phyloP scores from a whole-genome alignment of 2,888 invertebrate genomes.

The Callyntrura guangdongensis region DNA sequence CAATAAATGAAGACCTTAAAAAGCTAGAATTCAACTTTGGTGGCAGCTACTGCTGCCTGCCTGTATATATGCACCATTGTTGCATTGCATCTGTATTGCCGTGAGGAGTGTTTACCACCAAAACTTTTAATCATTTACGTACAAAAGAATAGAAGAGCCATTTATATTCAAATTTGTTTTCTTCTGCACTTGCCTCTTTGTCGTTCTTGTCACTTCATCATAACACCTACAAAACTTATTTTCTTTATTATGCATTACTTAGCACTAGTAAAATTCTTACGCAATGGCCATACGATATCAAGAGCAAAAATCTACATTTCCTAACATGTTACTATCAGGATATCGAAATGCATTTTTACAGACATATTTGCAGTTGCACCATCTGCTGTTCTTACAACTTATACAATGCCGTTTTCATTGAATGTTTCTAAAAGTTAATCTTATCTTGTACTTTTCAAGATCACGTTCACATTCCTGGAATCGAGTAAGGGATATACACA shows the following conservation, averaged over 20 bases:
- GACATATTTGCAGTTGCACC: background rate
- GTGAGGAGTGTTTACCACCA: slow-evolving; percentile 40
- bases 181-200: slow-evolving; percentile 36
- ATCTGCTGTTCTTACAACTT: background rate
- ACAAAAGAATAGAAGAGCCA: slow-evolving; percentile 41
- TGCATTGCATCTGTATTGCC: slow-evolving; percentile 1
- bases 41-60: slow-evolving; percentile 27
- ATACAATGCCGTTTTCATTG: background rate
- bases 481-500: background rate
- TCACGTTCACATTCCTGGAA: background rate
- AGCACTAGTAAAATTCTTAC: background rate
- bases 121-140: slow-evolving; percentile 28
- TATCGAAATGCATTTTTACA: background rate
- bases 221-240: slow-evolving; percentile 53
- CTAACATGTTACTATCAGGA: background rate
- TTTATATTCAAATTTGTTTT: slow-evolving; percentile 66
- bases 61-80: too few species aligned
- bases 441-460: slow-evolving; percentile 60
- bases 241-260: too few species aligned
- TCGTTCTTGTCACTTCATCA: slow-evolving; percentile 51
- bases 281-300: too few species aligned
- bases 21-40: slow-evolving; percentile 36
- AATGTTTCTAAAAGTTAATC: background rate
- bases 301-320: too few species aligned
- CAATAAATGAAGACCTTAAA: slow-evolving; percentile 52